A percentile compares a stretch with the other conserved stretches of the same genome.
These are phyloP conservation scores for Itoplectis maculator DNA, from an alignment of 2,888 invertebrate genomes.

Conservation along the genomic window DNA sequence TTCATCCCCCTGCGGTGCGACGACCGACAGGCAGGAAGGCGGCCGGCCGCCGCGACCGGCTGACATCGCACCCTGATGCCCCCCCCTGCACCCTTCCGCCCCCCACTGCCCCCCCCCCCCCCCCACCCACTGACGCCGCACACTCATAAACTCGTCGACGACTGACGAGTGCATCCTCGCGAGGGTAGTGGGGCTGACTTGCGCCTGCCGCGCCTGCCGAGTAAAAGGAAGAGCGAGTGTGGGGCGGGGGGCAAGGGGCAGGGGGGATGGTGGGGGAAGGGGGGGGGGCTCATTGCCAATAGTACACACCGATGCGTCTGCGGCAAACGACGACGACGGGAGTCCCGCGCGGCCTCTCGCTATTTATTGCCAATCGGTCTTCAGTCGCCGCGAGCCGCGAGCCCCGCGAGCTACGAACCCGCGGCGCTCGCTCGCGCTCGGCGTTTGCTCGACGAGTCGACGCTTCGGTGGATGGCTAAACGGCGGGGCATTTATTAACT, in stretches of 20 bases:
- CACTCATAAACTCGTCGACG: constrained; percentile 57
- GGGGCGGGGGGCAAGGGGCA: too few relatives aligned
- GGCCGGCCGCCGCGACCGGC: constrained; percentile 35
- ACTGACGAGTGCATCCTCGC: constrained; percentile 55
- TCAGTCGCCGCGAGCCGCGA: constrained; percentile 14
- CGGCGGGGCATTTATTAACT: background rate
- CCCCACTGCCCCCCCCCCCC: too few relatives aligned
- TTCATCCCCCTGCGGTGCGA: constrained; percentile 70
- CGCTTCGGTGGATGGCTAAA: background rate
- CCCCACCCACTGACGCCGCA: constrained; percentile 36
- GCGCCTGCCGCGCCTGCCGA: constrained; percentile 8
- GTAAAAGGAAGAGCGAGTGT: too few relatives aligned
- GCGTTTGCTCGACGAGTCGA: background rate
- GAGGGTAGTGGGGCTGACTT: constrained; percentile 25
- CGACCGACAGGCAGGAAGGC: constrained; percentile 49
- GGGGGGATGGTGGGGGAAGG: background rate
- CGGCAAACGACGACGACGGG: constrained; percentile 40
- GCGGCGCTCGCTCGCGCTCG: background rate
- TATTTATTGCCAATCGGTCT: constrained; percentile 50
- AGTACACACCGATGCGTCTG: constrained; percentile 44
- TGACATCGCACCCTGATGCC: constrained; percentile 39
- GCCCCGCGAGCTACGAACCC: too few relatives aligned
- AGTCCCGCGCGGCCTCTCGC: constrained; percentile 25
- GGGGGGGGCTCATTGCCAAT: constrained; percentile 49
- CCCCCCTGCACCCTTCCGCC: too few relatives aligned